Base-by-base conservation (phyloP, 2,797 vertebrate species). In the Enteromius radiatus region DNA sequence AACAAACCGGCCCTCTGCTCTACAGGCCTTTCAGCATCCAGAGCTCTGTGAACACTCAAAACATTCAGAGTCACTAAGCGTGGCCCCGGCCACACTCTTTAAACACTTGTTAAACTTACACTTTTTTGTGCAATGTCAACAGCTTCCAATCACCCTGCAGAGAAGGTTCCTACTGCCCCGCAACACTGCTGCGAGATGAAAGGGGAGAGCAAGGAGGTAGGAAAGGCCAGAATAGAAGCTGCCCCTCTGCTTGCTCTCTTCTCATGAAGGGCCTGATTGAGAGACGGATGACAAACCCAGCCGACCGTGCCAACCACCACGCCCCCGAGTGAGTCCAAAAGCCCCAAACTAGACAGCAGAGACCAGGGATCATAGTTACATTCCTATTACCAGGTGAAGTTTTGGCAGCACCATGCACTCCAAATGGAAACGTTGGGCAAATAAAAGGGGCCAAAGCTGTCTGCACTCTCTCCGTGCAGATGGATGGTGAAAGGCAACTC, bases 101-200 rank as follows among this genome's bases (percentile, higher is more conserved):
- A 94, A 94, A 94, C 92, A 93, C 91, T 93, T 94, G 92, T 94
- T 92, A 93, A 95, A 95, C 92, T 88, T 79, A 86, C 88, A 90
- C 89, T 93, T 93, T 92, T 86, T 92, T 93, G 65, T 76, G 89
- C 88, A 92, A 93, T 91, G 92, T 94, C 93, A 95, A 94, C 94
- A 95, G 90, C 89, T 88, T 88, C 91, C 87, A 94, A 94, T 78
- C 89, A 91, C 89, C 89, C 93, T 88, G 88, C 85, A 87, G 94
- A 93, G 94, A 92, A 86, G 85, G 89, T 88, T 87, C 87, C 89
- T 86, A 38, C 85, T 80, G 85, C 89, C 82, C 85, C 76, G 84
- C 81, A 74, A 78, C 84, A 84, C 70, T 65, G 65, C 33, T 82
- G 82, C 45, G 81, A 84, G 89, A 81, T 82, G 78, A 88, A 86